phyloP scores from a whole-genome alignment of 2,888 invertebrate genomes.

The Prosopocoilus inquinatus region DNA sequence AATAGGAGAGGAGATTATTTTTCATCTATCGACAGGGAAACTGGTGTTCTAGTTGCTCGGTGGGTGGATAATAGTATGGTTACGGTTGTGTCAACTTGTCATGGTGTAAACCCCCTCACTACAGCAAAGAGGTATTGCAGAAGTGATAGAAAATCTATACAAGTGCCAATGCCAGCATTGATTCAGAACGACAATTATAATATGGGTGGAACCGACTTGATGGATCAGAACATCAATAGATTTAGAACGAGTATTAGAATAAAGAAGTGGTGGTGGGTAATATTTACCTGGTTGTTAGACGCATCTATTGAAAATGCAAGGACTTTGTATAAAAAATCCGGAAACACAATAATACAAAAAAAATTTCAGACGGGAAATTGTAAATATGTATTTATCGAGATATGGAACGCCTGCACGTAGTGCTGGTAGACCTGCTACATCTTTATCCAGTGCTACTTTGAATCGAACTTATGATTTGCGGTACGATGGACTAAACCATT shows the following conservation, averaged over 20 bases:
- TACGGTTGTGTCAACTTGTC: slow-evolving; percentile 13
- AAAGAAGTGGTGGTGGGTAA: slow-evolving; percentile 33
- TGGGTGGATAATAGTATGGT: slow-evolving; percentile 3
- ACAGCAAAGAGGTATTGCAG: slow-evolving; percentile 21
- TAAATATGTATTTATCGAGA: slow-evolving; percentile 18
- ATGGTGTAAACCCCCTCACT: slow-evolving; percentile 19
- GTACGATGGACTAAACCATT: neutral
- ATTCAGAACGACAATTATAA: slow-evolving; percentile 19
- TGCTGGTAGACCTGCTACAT: neutral
- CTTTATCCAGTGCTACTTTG: neutral
- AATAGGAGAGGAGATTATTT: no score
- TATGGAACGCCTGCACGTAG: neutral
- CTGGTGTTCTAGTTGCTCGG: neutral
- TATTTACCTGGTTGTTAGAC: slow-evolving; percentile 27
- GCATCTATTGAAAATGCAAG: slow-evolving; percentile 24
- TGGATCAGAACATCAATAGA: slow-evolving; percentile 27
- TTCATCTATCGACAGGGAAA: neutral
- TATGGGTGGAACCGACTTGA: slow-evolving; percentile 23
- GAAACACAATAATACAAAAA: slow-evolving; percentile 14
- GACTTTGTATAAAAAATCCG: slow-evolving; percentile 15
- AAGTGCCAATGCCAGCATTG: slow-evolving; percentile 13
- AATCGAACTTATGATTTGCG: neutral
- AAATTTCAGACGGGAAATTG: slow-evolving; percentile 24
- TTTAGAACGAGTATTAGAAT: slow-evolving; percentile 31
- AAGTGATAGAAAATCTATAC: slow-evolving; percentile 22